Base-by-base conservation (phyloP, 2,113 vertebrate genomes). In the Camelus bactrianus region DNA sequence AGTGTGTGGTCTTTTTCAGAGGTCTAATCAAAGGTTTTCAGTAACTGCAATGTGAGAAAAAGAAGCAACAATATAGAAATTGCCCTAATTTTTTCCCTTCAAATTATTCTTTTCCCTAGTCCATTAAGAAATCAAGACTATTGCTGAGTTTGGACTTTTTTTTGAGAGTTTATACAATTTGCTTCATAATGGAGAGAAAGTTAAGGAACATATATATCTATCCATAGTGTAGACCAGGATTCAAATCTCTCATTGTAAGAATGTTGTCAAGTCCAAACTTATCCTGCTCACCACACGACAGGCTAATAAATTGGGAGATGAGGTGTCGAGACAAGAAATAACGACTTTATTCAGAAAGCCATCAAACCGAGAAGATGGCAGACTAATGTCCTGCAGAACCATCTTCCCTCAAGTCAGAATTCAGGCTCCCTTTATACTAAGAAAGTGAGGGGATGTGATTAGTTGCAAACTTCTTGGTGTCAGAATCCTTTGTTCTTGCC, bases 11-110 rank as follows among this genome's bases (percentile, higher is more conserved):
- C 98, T 98, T 95, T 98, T 97, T 98, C 91, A 97, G 98, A 97
- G 97, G 97, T 97, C 98, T 98, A 97, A 98, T 98, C 98, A 98
- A 98, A 98, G 98, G 98, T 98, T 98, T 98, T 97, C 89, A 96
- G 97, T 96, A 98, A 98, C 90, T 96, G 96, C 92, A 92, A 94
- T 69, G 77, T 94, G 97, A 92, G 95, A 97, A 85, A 35, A 77
- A 69, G 91, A 98, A 98, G 97, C 85, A 97, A 94, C 95, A 94
- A 94, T 96, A 97, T 86, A 97, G 94, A 98, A 98, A 95, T 97
- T 89, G 97, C 93, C 64, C 32, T 97, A 76, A 96, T 96, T 97
- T 96, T 73, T 56, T 91, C 26, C 46, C 24, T 95, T 97, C 67
- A 89, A 93, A 94, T 97, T 96, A 96, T 54, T 76, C 19, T 90